phyloP scores from a whole-genome alignment of 1,140 invertebrate genomes.

The Cyphomyrmex costatus region DNA sequence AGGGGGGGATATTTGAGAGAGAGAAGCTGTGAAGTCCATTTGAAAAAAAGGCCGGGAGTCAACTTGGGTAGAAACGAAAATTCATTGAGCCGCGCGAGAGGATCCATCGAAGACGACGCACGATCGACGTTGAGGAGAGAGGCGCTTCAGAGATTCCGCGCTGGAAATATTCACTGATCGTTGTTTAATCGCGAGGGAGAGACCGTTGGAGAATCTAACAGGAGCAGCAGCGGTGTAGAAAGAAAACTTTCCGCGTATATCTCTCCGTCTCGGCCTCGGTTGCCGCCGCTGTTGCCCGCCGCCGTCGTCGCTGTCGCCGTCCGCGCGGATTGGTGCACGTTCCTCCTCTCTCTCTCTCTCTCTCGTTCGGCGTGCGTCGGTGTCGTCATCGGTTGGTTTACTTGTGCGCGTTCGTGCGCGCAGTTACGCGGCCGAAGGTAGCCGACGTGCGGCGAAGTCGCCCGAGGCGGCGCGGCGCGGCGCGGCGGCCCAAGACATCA shows the following conservation, averaged over 20 bases:
- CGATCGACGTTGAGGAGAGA: background rate
- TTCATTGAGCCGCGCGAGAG: background rate
- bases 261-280: background rate
- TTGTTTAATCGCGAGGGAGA: conserved; percentile 7
- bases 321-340: conserved; percentile 68
- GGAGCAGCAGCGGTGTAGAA: background rate
- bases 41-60: background rate
- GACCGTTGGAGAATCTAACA: background rate
- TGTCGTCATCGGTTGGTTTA: conserved; percentile 13
- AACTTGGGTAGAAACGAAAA: background rate
- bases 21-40: background rate
- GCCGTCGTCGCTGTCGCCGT: background rate
- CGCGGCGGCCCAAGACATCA: conserved; percentile 48
- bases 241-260: background rate
- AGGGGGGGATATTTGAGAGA: background rate
- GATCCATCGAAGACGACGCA: background rate
- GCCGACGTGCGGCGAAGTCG: conserved; percentile 31
- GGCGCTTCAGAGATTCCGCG: background rate
- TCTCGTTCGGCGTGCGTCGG: conserved; percentile 41
- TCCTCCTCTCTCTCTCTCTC: no score
- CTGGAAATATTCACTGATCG: conserved; percentile 43
- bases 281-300: conserved; percentile 23
- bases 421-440: conserved; percentile 45
- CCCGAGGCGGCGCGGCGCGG: conserved; percentile 42
- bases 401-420: conserved; percentile 64